Evolutionary conservation across 2,797 vertebrate species (phyloP), one percentile per base, ranked within the genome.

Genomic region (Poecile montanus): DNA sequence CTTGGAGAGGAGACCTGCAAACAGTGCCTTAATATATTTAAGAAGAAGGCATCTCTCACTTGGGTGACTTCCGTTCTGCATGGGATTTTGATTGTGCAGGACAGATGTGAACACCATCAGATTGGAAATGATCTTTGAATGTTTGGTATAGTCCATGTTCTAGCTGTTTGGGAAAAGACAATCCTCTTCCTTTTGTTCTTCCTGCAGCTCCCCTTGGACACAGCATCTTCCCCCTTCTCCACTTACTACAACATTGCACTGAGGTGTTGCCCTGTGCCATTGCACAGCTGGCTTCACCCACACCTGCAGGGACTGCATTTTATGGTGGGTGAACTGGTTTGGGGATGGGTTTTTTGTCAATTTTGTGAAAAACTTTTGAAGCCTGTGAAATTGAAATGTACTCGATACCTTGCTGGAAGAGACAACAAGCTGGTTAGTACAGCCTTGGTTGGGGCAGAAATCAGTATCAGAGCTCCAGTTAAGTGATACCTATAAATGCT

Each of bases 401-500:
- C 74, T 53, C 83, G 48, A 76, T 34, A 70, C 7, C 25, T 20
- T 34, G 6, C 48, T 30, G 42, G 26, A 53, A 65, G 54, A 54
- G 30, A 56, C 17, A 60, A 45, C 21, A 57, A 67, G 36, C 44
- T 66, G 29, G 42, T 85, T 83, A 84, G 57, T 34, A 57, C 27
- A 68, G 47, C n/a, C 32, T 38, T 50, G 74, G 34, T 60, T 38
- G 42, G 14, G 36, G 23, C 57, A 89, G 27, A 56, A 84, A 56
- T 47, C 30, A 61, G 9, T 40, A 73, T 32, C 15, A 34, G 67
- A 86, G 51, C 34, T 92, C 32, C 50, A 67, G 45, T 53, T 70
- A 65, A 85, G 25, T 47, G 75, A 73, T 63, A 93, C 19, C 38
- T 63, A 30, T 48, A 88, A 95, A 74, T 65, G 62, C 62, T 80